Evolutionary conservation across 2,888 invertebrate species (phyloP).

Genomic region (Strigamia transsilvanica): DNA sequence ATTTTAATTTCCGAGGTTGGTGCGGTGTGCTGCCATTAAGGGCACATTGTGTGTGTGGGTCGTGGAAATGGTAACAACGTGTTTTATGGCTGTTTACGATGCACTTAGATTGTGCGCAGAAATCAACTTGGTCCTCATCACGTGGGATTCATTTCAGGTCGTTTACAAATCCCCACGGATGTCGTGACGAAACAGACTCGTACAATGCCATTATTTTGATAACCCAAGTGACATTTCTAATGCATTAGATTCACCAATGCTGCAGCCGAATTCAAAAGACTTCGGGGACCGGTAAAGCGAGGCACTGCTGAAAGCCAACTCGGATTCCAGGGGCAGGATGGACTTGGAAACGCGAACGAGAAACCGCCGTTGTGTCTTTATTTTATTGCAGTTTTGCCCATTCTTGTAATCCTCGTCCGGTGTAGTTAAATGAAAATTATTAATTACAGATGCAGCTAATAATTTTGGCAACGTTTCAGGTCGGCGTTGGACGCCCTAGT

Average conservation of each 20-base stretch:
- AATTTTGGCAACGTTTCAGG: conserved; percentile 31
- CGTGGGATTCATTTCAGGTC: background rate
- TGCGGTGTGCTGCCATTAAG: background rate
- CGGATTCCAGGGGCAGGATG: no score
- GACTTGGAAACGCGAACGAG: no score
- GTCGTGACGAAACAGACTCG: background rate
- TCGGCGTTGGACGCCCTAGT: background rate
- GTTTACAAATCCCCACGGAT: background rate
- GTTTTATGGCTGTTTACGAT: conserved; percentile 31
- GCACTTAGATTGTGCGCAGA: background rate
- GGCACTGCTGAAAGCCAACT: background rate
- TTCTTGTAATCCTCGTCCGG: background rate
- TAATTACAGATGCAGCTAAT: conserved; percentile 22
- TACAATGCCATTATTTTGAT: background rate
- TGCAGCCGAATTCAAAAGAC: background rate
- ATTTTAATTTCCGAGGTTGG: conserved; percentile 16
- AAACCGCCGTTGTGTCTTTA: no score
- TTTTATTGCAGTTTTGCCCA: background rate
- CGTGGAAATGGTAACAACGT: background rate
- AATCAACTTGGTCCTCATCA: conserved; percentile 17
- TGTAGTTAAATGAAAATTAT: background rate
- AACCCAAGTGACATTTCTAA: conserved; percentile 23
- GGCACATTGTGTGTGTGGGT: conserved; percentile 12
- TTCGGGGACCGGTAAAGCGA: background rate
- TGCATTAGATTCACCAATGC: background rate